Base-by-base conservation (phyloP, 2,888 invertebrate genomes). In the Andrena flavipes region DNA sequence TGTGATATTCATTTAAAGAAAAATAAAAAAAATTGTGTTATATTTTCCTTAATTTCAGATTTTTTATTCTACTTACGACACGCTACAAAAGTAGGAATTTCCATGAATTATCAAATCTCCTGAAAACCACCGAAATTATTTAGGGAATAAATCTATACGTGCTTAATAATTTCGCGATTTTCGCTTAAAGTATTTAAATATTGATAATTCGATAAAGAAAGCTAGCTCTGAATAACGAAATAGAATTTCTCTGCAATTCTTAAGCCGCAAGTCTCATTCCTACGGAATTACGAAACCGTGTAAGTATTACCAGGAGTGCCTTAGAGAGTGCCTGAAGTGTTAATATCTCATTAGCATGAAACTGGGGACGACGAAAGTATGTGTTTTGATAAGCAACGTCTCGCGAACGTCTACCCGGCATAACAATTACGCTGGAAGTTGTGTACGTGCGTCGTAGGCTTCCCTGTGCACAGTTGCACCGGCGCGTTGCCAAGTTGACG, bases 311-410 rank as follows among this genome's bases (percentile, higher is more conserved):
- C 30, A 35, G 2, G n/a, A 35, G 54, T 30, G 30, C 7, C 33
- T 30, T 49, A 63, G 35, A 26, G 42, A 51, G 30, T 16, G 42
- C 16, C 54, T 49, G 56, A 63, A 74, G 70, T 60, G 79, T 54
- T 79, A 69, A 70, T 76, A 70, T 64, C 69, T 75, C 79, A 75
- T 79, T 79, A 79, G 13, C 75, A 70, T 79, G 51, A 4, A 79
- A 56, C 13, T 33, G 4, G n/a, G 67, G 63, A 69, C 6, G 54
- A 48, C 49, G 62, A 76, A 80, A 76, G 68, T 70, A 64, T 67
- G 80, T 68, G 78, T 78, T 76, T 77, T 80, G 80, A 76, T 76
- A 77, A 80, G 70, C 68, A 65, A 59, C 76, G 67, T 71, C 71
- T 76, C 80, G 67, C 20, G 49, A 76, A 71, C 54, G 65, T 65